phyloP scores from a whole-genome alignment of 2,113 vertebrate species.

The Melanostigma gelatinosum region DNA sequence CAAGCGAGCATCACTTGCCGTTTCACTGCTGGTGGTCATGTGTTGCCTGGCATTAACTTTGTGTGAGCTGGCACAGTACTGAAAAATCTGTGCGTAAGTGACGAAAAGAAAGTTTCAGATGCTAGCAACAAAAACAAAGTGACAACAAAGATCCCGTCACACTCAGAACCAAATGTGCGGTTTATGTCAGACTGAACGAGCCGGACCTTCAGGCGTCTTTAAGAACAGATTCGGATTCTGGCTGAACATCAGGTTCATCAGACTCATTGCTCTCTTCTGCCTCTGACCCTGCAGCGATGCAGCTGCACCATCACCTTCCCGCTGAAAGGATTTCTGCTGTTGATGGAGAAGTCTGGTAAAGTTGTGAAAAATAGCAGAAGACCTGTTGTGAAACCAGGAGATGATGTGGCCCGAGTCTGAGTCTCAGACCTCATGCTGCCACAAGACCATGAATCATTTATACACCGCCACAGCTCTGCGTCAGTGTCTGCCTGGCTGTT shows the following conservation, averaged over 20 bases:
- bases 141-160: not conserved
- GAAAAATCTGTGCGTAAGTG: not conserved
- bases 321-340: constrained; percentile 24
- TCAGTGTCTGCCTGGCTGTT: constrained; percentile 28
- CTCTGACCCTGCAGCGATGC: constrained; percentile 23
- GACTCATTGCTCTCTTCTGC: not conserved
- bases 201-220: constrained; percentile 1
- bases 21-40: constrained; percentile 41
- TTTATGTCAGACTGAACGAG: constrained; percentile 2
- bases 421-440: constrained; percentile 50
- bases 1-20: constrained; percentile 35
- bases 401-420: constrained; percentile 29
- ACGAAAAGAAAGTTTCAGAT: constrained; percentile 5
- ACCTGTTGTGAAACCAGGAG: constrained; percentile 8
- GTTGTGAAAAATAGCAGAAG: constrained; percentile 36
- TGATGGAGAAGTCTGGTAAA: constrained; percentile 36
- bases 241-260: not conserved
- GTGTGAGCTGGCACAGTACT: constrained; percentile 38
- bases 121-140: constrained; percentile 18
- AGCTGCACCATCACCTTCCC: constrained; percentile 22
- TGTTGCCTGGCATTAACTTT: constrained; percentile 41
- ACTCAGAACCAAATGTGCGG: constrained; percentile 5
- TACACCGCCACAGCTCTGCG: constrained; percentile 20
- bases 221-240: not conserved
- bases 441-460: constrained; percentile 53